These are phyloP conservation scores for Formica exsecta DNA, from an alignment of 1,140 invertebrate species.

Conservation along the genomic window DNA sequence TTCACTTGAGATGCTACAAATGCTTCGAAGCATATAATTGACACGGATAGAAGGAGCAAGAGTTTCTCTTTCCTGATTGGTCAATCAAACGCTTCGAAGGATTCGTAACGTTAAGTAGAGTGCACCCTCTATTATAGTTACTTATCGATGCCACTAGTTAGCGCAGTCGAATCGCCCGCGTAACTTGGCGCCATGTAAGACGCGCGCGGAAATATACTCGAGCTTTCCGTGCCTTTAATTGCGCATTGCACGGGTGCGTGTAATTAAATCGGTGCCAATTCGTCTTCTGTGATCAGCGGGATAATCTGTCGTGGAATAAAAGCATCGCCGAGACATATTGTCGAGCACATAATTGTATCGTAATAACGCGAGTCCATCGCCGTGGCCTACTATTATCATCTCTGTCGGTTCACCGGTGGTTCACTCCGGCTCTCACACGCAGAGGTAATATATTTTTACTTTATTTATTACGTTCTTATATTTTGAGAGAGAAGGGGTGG, in stretches of 20 bases:
- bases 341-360: conserved; percentile 75
- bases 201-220: neutral
- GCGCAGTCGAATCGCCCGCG: no score
- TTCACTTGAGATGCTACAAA: no score
- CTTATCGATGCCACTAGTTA: no score
- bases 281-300: conserved; percentile 44
- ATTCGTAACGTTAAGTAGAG: no score
- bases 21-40: no score
- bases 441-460: conserved; percentile 47
- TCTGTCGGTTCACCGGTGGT: conserved; percentile 39
- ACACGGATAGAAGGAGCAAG: no score
- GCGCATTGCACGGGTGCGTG: neutral
- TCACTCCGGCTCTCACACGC: conserved; percentile 4
- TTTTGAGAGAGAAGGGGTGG: neutral
- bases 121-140: no score
- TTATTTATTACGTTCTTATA: conserved; percentile 53
- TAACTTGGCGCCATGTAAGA: neutral
- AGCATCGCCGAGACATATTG: conserved; percentile 67
- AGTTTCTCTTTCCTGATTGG: no score
- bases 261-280: conserved; percentile 62
- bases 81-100: no score
- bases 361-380: conserved; percentile 72
- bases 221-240: conserved; percentile 15
- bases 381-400: conserved; percentile 62
- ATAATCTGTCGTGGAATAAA: conserved; percentile 62